These are phyloP conservation scores for Coregonus suidteri DNA, from an alignment of 2,797 vertebrate species.

Conservation along the genomic window DNA sequence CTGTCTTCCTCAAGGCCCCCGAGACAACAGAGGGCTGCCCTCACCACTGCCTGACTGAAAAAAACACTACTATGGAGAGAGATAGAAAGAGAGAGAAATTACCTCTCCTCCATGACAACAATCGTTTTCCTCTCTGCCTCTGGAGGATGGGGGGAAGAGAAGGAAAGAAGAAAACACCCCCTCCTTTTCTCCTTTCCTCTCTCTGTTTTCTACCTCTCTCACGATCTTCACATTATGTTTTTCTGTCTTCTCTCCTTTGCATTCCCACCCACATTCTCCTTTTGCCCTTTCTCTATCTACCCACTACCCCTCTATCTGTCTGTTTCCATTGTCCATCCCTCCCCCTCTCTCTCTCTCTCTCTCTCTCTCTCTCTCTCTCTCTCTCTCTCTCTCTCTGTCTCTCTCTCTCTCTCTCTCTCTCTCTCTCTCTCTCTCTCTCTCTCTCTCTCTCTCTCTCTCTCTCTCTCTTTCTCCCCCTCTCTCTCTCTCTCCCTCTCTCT, in stretches of 20 bases:
- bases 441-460: not conserved
- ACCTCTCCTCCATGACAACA: not conserved
- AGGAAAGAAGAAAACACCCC: not conserved
- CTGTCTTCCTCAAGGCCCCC: not conserved
- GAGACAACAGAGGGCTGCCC: not conserved
- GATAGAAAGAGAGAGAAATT: not conserved
- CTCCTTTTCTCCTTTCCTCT: not conserved
- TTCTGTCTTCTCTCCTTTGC: not conserved
- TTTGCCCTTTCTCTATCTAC: not conserved
- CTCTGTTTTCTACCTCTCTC: not conserved
- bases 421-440: not conserved
- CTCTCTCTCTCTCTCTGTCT: not conserved
- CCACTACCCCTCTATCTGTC: not conserved
- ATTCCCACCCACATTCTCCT: not conserved
- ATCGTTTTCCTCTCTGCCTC: not conserved
- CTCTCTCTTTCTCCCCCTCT: fast-evolving
- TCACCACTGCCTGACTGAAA: not conserved
- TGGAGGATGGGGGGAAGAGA: not conserved
- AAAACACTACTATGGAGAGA: not conserved
- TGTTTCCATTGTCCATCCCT: too few relatives aligned
- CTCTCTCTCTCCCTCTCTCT: not conserved
- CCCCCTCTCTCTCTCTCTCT: not conserved
- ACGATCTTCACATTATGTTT: not conserved
- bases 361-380: not conserved
- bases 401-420: fast-evolving